Base-by-base conservation (phyloP, 2,888 invertebrate genomes). In the Labia minor region DNA sequence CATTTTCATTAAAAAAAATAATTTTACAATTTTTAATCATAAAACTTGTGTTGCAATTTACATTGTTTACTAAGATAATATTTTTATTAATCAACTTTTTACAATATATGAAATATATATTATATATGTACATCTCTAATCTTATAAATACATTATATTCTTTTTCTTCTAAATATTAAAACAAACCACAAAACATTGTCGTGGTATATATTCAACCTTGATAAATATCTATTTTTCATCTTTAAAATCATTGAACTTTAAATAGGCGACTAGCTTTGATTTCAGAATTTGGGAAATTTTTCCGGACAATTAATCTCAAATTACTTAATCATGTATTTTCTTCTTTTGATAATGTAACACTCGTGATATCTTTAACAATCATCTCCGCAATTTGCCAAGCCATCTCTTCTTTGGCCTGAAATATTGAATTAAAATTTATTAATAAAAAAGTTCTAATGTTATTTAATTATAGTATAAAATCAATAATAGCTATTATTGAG, bases 311-410 rank as follows among this genome's bases (percentile, higher is more conserved):
- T 26, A 49, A 8, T 49, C n/a, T n/a, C 49, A n/a, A n/a, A 49
- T 11, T 8, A 49, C 16, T 10, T 10, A 18, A 66, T 69, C 69
- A 69, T 6, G 66, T 67, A 16, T 69, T 19, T 14, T 71, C 68
- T 20, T 72, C 72, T 10, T 72, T 73, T 68, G 80, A 80, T 80
- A 90, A 82, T 26, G 94, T 95, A 74, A 95, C 83, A 77, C 85
- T 90, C 61, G 94, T 95, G 69, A 97, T 90, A 81, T 96, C 96
- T 78, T 90, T 92, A 62, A 97, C 89, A 75, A 97, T 97, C 91
- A 95, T 95, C 79, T 94, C 92, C 21, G 97, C 96, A 70, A 96
- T 91, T 81, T 95, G 92, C 90, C 95, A 92, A 3, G 97, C 97
- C 83, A 96, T 88, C 78, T 96, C 95, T 78, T 97, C 95, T 79